Base-by-base conservation (phyloP, 2,113 vertebrate species). In the Cyanocitta stelleri region DNA sequence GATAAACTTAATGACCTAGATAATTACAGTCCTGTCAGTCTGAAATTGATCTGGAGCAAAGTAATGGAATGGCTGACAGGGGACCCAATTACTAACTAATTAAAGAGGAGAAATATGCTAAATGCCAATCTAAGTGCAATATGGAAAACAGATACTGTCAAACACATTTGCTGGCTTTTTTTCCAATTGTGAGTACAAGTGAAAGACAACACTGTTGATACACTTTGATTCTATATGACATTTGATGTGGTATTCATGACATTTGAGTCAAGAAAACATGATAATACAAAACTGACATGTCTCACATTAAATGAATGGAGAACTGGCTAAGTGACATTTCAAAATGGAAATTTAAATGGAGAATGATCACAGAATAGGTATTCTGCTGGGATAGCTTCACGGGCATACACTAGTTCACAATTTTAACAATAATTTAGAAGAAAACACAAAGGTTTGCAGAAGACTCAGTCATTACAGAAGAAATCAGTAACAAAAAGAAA, bases 1-100 rank as follows among this genome's bases (percentile, higher is more conserved):
- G 89, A 95, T 97, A 97, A 97, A 91, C 93, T 96, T 97, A 96
- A 95, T 93, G 95, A 92, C 94, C 91, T 95, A 93, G 89, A 95
- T 97, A 97, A 96, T 97, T 97, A 95, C 91, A 95, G 91, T 85
- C 93, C 89, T 92, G 93, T 90, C 95, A 95, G 80, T 92, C 74
- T 95, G 77, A 95, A 96, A 97, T 94, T 95, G 94, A 97, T 95
- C 89, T 96, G 89, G 61, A 95, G 84, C 43, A 78, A 89, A 92
- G 89, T 91, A 95, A 96, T 95, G 80, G 76, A 94, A 95, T 90
- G 86, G 73, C 91, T 97, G 96, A 94, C 96, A 97, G 58, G 89
- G 91, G 94, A 94, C 91, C 95, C 91, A 97, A 96, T 97, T 95
- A 94, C 61, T 89, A 93, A 90, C 93, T 96, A 96, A 97, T 96